Conservation (phyloP, 2,113 vertebrate species). For the Oophaga pumilio region DNA sequence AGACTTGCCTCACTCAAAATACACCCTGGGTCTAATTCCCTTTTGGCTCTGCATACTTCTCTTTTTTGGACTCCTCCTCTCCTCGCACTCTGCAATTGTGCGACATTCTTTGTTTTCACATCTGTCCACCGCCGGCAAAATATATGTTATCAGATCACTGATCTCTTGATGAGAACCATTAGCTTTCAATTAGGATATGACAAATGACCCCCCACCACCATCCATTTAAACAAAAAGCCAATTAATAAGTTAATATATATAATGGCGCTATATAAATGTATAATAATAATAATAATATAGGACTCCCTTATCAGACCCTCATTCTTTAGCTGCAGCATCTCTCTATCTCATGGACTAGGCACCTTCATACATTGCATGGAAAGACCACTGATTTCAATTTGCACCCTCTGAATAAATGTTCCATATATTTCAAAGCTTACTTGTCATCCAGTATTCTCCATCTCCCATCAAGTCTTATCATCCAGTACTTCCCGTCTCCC, state of each 20-base stretch:
- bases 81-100: neutral
- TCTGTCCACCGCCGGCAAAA: conserved; percentile 25
- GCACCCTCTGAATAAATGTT: too few relatives aligned
- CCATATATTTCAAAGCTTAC: too few relatives aligned
- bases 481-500: too few relatives aligned
- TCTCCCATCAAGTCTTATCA: too few relatives aligned
- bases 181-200: neutral
- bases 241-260: neutral
- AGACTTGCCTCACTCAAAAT: neutral
- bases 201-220: neutral
- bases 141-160: neutral
- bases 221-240: neutral
- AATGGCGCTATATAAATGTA: too few relatives aligned
- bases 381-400: neutral
- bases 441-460: too few relatives aligned
- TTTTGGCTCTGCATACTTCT: conserved; percentile 5
- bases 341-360: too few relatives aligned
- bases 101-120: conserved; percentile 21
- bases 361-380: neutral
- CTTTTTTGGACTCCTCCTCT: neutral
- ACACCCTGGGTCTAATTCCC: conserved; percentile 5
- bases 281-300: too few relatives aligned
- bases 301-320: neutral
- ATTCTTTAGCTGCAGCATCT: neutral
- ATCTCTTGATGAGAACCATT: neutral